These are phyloP conservation scores for Pseudorasbora parva DNA, from an alignment of 2,113 vertebrate species.

Conservation along the genomic window DNA sequence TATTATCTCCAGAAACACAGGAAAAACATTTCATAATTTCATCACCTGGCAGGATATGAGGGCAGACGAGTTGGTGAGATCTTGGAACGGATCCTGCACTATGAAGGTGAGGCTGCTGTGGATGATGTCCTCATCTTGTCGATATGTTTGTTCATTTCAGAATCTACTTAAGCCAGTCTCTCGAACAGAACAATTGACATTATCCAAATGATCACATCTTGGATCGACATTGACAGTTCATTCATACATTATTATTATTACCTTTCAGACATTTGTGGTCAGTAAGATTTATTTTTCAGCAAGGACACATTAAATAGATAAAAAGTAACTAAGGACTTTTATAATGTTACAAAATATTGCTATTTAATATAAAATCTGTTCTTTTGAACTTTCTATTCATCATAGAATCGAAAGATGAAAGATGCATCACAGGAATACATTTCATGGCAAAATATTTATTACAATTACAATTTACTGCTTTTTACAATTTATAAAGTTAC, in stretches of 20 bases:
- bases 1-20: constrained; percentile 82
- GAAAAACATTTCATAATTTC: constrained; percentile 94
- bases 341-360: background rate
- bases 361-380: background rate
- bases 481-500: too few species aligned
- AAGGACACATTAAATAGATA: too few species aligned
- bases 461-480: too few species aligned
- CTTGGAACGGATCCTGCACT: constrained; percentile 89
- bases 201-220: background rate
- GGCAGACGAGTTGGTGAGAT: constrained; percentile 84
- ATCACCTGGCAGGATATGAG: constrained; percentile 96
- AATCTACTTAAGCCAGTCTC: background rate
- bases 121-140: background rate
- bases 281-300: too few species aligned
- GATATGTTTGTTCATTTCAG: background rate
- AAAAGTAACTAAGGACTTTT: too few species aligned
- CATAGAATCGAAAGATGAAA: background rate
- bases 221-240: too few species aligned
- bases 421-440: background rate
- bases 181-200: background rate
- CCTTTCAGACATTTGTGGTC: background rate
- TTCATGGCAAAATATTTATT: too few species aligned
- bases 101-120: constrained; percentile 82
- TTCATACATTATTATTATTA: background rate
- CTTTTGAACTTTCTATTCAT: background rate